Evolutionary conservation across 2,888 invertebrate species (phyloP), one percentile per base, ranked within the genome.

Genomic region (Eilema griseolum): DNA sequence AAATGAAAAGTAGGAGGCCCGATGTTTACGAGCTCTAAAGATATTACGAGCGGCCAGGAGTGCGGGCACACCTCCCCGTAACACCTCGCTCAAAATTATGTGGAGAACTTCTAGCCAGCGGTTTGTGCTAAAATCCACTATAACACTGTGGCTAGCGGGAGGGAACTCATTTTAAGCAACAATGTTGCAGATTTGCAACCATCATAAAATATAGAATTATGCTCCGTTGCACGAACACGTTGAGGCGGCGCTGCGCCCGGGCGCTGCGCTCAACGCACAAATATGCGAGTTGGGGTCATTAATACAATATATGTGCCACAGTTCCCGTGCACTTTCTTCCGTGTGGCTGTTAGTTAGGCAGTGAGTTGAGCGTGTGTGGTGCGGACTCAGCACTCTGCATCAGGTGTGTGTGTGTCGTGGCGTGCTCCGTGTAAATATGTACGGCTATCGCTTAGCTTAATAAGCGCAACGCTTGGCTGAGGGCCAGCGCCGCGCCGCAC

Each of bases 361-460:
- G 66, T 41, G 57, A 33, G 20, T 31, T 60, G 57, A 52, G 69
- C 71, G 70, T 69, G 76, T 78, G 52, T 33, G 20, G 37, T 20
- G 71, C 73, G 59, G 59, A 74, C 67, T 80, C 78, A 80, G 78
- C 78, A 59, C 76, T 61, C 61, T 57, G 56, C 66, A 73, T 23
- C n/a, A 23, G 37, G 33, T 24, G 62, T 67, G 67, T 62, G 61
- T 62, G 61, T 61, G 24, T 68, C 52, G 46, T 33, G 74, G 69
- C 67, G 68, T 72, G 72, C 70, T 52, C 46, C 72, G 66, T 79
- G 79, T 82, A 82, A 83, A 83, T 82, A 84, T 82, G 81, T 83
- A 79, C 82, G 77, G 83, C 82, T 83, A 85, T 86, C 85, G 85
- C 86, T 83, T 80, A 85, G 88, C 87, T 88, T 90, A 91, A 88